Conservation (phyloP, 2,113 vertebrate genomes). For the Euleptes europaea region DNA sequence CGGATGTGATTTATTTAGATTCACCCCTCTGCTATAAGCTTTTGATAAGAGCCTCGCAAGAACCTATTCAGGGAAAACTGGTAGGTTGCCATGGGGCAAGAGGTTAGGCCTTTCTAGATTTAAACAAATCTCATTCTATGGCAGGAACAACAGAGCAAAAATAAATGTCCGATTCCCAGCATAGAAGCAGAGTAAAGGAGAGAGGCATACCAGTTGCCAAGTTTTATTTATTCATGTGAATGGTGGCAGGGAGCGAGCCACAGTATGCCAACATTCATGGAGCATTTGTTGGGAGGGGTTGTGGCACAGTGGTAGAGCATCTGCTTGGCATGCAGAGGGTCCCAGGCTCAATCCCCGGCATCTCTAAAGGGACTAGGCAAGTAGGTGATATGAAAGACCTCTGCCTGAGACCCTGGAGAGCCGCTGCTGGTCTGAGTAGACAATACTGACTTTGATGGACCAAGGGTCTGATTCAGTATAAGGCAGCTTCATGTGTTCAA, state of each 20-base stretch:
- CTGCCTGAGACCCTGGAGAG: no score
- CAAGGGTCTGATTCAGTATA: no score
- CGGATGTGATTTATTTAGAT: slow-evolving; percentile 51
- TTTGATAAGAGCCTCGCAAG: slow-evolving; percentile 39
- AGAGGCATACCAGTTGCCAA: slow-evolving; percentile 24
- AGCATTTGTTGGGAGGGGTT: no score
- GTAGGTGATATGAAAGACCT: no score
- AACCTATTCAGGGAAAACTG: slow-evolving; percentile 59
- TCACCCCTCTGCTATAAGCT: slow-evolving; percentile 43
- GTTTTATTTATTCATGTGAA: slow-evolving; percentile 1
- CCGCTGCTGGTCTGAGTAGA: no score
- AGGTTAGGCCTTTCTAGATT: slow-evolving; percentile 40
- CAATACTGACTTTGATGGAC: no score
- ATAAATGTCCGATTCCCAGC: slow-evolving; percentile 50
- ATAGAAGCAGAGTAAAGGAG: slow-evolving; percentile 45
- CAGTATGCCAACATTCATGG: slow-evolving; percentile 5
- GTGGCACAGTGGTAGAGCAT: no score
- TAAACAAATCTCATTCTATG: slow-evolving; percentile 40
- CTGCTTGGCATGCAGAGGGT: no score
- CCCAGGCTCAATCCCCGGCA: no score
- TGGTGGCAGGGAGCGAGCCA: not conserved
- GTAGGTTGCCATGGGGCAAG: slow-evolving; percentile 51
- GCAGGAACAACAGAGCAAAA: slow-evolving; percentile 54
- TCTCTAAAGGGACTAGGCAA: no score
- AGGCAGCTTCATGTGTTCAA: no score